Evolutionary conservation across 2,797 vertebrate genomes (phyloP).

Genomic region (Hyperoplus immaculatus): DNA sequence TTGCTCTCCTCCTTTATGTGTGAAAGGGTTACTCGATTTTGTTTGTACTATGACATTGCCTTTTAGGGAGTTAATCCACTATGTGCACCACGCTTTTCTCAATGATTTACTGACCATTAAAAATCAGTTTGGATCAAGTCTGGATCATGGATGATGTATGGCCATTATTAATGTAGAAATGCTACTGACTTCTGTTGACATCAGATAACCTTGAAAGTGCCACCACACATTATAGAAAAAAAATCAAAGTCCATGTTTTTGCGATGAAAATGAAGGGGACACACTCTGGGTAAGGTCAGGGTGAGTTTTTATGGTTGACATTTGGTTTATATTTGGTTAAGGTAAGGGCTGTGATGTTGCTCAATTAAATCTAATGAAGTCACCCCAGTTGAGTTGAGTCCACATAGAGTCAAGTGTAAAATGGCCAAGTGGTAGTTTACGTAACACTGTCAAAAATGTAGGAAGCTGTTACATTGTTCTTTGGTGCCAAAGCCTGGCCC

Average conservation of each 20-base stretch:
- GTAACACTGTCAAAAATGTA: neutral
- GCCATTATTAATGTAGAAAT: neutral
- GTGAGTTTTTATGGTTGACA: neutral
- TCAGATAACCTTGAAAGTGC: neutral
- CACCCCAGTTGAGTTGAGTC: neutral
- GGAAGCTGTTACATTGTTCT: neutral
- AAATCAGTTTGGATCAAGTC: neutral
- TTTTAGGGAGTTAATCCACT: neutral
- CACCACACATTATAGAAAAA: neutral
- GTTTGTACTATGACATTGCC: neutral
- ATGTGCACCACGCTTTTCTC: neutral
- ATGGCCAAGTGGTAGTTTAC: neutral
- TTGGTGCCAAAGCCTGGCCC: neutral
- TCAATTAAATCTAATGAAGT: constrained; percentile 12
- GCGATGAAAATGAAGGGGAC: no score
- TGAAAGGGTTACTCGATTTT: neutral
- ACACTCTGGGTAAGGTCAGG: rapidly evolving
- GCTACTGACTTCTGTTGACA: neutral
- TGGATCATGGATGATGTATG: neutral
- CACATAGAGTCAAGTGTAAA: constrained; percentile 2
- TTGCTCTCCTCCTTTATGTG: neutral
- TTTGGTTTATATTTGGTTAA: neutral
- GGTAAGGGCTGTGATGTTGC: neutral
- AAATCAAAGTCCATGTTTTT: neutral
- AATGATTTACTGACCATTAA: neutral